Base-by-base conservation (phyloP, 2,113 vertebrate genomes). In the Albula glossodonta region DNA sequence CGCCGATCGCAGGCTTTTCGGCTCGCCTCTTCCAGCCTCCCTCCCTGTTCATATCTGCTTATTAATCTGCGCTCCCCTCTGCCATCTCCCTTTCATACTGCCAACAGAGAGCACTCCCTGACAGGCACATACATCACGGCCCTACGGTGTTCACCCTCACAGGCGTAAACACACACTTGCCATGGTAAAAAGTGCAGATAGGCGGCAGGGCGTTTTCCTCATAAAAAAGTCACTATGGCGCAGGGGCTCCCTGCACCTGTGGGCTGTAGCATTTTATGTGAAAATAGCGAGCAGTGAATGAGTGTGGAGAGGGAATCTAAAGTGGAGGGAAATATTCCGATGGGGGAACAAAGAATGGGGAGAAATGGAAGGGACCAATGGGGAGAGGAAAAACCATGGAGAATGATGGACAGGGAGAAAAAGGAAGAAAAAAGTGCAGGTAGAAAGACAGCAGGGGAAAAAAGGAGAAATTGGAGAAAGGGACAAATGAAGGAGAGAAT, bases 401-500 rank as follows among this genome's bases (percentile, higher is more conserved):
- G 48, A 81, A 57, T 70, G 85, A 90, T 78, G 77, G 85, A 82
- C 53, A 85, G 89, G 91, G 88, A 92, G 87, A 82, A 91, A 91
- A 89, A 88, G 87, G 90, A 92, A 92, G 90, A 93, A 93, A 94
- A 88, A 93, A 94, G 91, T 90, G 91, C 91, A 90, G 17, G 0
- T 86, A 8, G 0, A 0, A 1, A 49, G 12, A 74, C 83, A 91
- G 91, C 84, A 84, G 80, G 86, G 84, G 78, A 49, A 31, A 0
- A 93, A 92, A 93, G 91, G 88, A 93, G 91, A 95, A 93, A 93
- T 91, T 90, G 93, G 92, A 95, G 94, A 95, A 95, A 93, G 90
- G 90, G 92, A 92, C 93, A 92, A 89, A 92, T 93, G 87, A 92
- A 91, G 89, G 86, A 91, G 90, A 91, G 92, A 93, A 93, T 94